These are phyloP conservation scores for Parapristionchus giblindavisi DNA, from an alignment of 2,888 invertebrate genomes.

Conservation along the genomic window DNA sequence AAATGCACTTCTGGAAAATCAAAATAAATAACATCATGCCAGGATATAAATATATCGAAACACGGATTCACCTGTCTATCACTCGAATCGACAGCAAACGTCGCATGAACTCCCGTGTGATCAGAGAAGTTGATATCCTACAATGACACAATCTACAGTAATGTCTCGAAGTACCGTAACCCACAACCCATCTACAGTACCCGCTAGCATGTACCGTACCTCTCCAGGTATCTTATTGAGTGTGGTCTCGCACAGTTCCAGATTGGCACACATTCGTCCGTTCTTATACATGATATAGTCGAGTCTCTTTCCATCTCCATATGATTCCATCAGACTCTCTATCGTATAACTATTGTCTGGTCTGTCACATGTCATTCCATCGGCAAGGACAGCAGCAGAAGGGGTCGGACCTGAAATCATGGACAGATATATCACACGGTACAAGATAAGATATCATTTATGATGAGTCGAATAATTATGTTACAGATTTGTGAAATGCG, in stretches of 20 bases:
- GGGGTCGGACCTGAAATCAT: neutral
- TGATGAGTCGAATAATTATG: too few species aligned
- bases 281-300: conserved; percentile 85
- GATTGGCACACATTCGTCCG: conserved; percentile 57
- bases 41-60: too few species aligned
- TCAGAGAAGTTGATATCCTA: conserved; percentile 65
- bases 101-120: conserved; percentile 63
- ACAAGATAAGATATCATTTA: too few species aligned
- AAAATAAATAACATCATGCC: too few species aligned
- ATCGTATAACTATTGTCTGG: conserved; percentile 76
- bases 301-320: conserved; percentile 82
- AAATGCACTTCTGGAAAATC: neutral
- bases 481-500: too few species aligned
- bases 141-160: neutral
- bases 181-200: conserved; percentile 45
- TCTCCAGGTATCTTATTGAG: conserved; percentile 46
- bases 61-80: conserved; percentile 49
- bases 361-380: conserved; percentile 82
- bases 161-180: conserved; percentile 40
- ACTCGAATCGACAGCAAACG: conserved; percentile 53
- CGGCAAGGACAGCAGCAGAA: conserved; percentile 44
- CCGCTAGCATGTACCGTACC: conserved; percentile 31
- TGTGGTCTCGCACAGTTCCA: conserved; percentile 53
- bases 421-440: too few species aligned
- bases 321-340: conserved; percentile 5